Conservation (phyloP, 2,888 invertebrate species). For the Hypomecis atomaria region DNA sequence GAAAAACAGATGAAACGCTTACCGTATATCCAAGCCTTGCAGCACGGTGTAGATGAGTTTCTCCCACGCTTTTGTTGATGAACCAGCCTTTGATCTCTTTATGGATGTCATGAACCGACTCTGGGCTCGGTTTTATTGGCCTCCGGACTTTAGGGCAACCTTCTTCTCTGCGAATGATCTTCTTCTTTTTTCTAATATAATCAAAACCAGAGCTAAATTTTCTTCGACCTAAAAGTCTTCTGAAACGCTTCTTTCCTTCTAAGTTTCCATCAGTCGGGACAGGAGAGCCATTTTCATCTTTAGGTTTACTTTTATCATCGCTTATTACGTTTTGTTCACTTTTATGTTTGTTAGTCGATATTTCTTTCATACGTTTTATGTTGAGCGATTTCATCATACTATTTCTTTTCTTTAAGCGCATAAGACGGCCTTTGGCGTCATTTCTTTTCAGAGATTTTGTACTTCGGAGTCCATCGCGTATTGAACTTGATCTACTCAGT, state of each 20-base stretch:
- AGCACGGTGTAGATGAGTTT: constrained; percentile 96
- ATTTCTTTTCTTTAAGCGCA: constrained; percentile 79
- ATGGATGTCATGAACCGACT: constrained; percentile 90
- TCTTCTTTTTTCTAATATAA: constrained; percentile 95
- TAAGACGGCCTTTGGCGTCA: constrained; percentile 74
- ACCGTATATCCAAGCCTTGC: constrained; percentile 95
- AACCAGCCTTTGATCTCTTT: constrained; percentile 96
- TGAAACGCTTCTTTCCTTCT: constrained; percentile 79
- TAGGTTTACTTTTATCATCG: constrained; percentile 75
- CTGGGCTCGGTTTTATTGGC: constrained; percentile 84
- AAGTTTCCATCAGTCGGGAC: constrained; percentile 67
- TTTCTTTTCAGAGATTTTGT: constrained; percentile 77
- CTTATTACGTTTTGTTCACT: constrained; percentile 62
- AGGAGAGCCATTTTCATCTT: constrained; percentile 66
- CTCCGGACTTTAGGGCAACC: constrained; percentile 74
- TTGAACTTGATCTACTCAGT: constrained; percentile 72
- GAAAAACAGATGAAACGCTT: constrained; percentile 59
- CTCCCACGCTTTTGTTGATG: constrained; percentile 96
- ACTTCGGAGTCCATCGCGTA: constrained; percentile 78
- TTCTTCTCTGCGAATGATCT: constrained; percentile 86
- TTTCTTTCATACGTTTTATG: constrained; percentile 75
- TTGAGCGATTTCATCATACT: constrained; percentile 75
- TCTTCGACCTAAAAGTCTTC: constrained; percentile 87
- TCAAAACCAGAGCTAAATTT: constrained; percentile 94
- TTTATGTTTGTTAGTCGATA: constrained; percentile 64